Conservation (phyloP, 2,797 vertebrate genomes). For the Myoxocephalus aenaeus region DNA sequence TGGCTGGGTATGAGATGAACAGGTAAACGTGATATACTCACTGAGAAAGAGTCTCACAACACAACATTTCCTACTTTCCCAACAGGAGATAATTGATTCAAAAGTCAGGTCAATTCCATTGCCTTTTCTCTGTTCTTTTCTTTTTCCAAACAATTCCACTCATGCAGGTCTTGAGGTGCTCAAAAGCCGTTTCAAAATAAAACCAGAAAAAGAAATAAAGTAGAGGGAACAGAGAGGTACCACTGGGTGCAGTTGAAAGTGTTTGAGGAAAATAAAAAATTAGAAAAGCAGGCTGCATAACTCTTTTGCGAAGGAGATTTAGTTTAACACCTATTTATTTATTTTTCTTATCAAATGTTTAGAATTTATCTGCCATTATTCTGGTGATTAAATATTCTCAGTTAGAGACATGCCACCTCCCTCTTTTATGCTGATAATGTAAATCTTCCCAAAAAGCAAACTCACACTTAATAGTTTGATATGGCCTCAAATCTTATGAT, state of each 20-base stretch:
- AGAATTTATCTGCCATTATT: constrained; percentile 1
- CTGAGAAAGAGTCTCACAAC: constrained; percentile 94
- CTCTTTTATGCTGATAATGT: constrained; percentile 5
- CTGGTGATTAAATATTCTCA: constrained; percentile 1
- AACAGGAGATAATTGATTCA: constrained; percentile 92
- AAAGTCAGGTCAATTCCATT: constrained; percentile 78
- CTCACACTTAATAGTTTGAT: background rate
- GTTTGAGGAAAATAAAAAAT: constrained; percentile 40
- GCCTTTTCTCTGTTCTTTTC: background rate
- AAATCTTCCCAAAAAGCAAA: constrained; percentile 13
- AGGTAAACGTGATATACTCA: constrained; percentile 95
- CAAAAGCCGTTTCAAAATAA: constrained; percentile 47
- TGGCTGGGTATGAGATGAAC: constrained; percentile 89
- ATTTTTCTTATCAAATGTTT: background rate
- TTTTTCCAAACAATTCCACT: constrained; percentile 76
- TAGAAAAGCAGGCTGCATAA: constrained; percentile 68
- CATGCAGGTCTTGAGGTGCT: constrained; percentile 76
- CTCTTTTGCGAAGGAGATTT: constrained; percentile 13
- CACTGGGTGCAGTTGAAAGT: constrained; percentile 50
- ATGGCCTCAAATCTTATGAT: background rate
- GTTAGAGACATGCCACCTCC: constrained; percentile 55
- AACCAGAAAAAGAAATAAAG: constrained; percentile 55
- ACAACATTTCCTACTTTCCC: constrained; percentile 92
- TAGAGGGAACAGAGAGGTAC: constrained; percentile 42
- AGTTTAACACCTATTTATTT: background rate